Base-by-base conservation (phyloP, 2,113 vertebrate genomes). In the Picathartes gymnocephalus region DNA sequence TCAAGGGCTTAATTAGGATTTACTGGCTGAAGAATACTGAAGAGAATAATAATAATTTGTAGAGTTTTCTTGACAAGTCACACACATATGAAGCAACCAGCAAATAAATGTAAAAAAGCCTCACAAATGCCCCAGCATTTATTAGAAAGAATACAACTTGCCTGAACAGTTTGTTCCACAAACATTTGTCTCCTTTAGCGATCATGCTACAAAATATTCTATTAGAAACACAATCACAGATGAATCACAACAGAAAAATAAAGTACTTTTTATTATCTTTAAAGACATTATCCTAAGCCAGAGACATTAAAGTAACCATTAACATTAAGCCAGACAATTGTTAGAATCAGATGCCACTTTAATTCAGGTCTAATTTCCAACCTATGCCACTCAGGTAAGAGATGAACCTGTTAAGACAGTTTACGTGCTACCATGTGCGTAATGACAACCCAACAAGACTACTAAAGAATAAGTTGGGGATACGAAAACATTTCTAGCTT, bases 391-490 rank as follows among this genome's bases (percentile, higher is more conserved):
- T 64, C 10, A 5, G 31, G 28, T 57, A 80, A 51, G 44, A 88
- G 8, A 62, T 3, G 4, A 83, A 86, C 7, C 60, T 42, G 10
- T 31, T 61, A 15, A 15, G 3, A 64, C 28, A 69, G 35, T 19
- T 51, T 28, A 72, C 0, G 0, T 25, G 27, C 16, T 45, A 57
- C 6, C 42, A 18, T 0, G 10, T 1, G 2, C 39, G 54, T 21
- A 78, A 35, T 10, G 20, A n/a, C 17, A 68, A 17, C 40, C 17
- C 28, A 76, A 23, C 19, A 78, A 64, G 24, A 47, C 10, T 39
- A 15, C 13, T 87, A 25, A 65, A 71, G 18, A 74, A 47, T 15
- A 33, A 58, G 54, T 40, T 8, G 0, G 28, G 7, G 6, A 9
- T 31, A 68, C 10, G 11, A 68, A 54, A 79, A 33, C 0, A 1